These are phyloP conservation scores for Notarius lentiginosus DNA, from an alignment of 2,113 vertebrate species.

Conservation along the genomic window DNA sequence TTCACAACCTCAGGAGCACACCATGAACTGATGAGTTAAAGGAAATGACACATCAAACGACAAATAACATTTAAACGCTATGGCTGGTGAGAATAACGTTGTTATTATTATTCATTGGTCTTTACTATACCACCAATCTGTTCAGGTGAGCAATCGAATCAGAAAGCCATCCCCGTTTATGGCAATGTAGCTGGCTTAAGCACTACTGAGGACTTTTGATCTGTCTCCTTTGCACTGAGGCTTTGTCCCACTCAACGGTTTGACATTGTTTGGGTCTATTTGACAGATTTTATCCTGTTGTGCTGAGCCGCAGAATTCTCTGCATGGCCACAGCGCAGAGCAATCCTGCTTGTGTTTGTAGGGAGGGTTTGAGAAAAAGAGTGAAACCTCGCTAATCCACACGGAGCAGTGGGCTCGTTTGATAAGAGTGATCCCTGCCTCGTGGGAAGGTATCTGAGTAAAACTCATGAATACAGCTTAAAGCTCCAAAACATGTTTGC, in stretches of 20 bases:
- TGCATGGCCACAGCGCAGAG: constrained; percentile 9
- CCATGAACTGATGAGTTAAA: not conserved
- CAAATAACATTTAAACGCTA: not conserved
- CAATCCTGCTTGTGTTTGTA: constrained; percentile 29
- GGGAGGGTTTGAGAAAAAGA: constrained; percentile 30
- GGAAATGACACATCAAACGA: not conserved
- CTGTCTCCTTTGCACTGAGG: not conserved
- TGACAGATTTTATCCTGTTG: constrained; percentile 41
- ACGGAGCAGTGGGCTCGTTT: constrained; percentile 45
- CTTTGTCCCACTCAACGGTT: constrained; percentile 2
- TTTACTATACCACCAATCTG: not conserved
- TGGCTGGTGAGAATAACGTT: not conserved
- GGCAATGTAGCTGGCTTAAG: not conserved
- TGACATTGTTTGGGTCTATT: constrained; percentile 17
- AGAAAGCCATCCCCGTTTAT: constrained; percentile 15
- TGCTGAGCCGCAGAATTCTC: constrained; percentile 33
- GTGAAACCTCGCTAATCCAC: constrained; percentile 42
- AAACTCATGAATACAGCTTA: constrained; percentile 62
- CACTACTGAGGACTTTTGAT: constrained; percentile 11
- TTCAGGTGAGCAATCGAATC: not conserved
- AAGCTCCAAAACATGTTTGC: constrained; percentile 49
- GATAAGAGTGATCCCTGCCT: constrained; percentile 57
- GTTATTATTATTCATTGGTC: not conserved
- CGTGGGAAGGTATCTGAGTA: constrained; percentile 50
- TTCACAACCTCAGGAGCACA: not conserved